These are phyloP conservation scores for Drosophila testacea DNA, from an alignment of 2,888 invertebrate genomes.

Conservation along the genomic window DNA sequence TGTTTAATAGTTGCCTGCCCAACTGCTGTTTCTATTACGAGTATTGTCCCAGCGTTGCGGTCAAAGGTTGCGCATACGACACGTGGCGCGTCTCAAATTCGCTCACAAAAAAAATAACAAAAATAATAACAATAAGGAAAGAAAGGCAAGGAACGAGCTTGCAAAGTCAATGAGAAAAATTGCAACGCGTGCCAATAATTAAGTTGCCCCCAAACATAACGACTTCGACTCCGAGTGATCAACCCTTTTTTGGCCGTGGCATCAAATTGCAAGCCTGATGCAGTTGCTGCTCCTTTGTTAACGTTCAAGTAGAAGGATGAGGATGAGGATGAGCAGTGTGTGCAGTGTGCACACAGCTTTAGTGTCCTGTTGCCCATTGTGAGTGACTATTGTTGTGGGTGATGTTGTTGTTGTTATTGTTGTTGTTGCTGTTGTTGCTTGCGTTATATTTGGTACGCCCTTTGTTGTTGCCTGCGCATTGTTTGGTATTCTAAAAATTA, in stretches of 20 bases:
- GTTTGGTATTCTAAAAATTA: conserved; percentile 79
- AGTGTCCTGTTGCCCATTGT: conserved; percentile 74
- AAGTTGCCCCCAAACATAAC: conserved; percentile 60
- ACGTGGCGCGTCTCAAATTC: conserved; percentile 70
- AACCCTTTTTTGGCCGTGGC: conserved; percentile 63
- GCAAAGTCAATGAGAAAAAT: conserved; percentile 73
- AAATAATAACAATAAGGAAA: neutral
- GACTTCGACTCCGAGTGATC: conserved; percentile 7
- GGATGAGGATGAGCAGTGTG: conserved; percentile 15
- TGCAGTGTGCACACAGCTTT: conserved; percentile 49
- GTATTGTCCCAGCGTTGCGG: conserved; percentile 53
- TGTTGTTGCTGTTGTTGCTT: conserved; percentile 41
- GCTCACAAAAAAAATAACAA: conserved; percentile 6
- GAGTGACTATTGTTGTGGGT: conserved; percentile 71
- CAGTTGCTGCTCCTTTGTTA: conserved; percentile 79
- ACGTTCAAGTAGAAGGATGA: conserved; percentile 1
- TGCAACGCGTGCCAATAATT: conserved; percentile 84
- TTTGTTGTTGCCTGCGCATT: conserved; percentile 78
- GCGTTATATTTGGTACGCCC: conserved; percentile 76
- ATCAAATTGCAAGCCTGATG: conserved; percentile 77
- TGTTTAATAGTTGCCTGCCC: conserved; percentile 54
- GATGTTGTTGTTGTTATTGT: conserved; percentile 49
- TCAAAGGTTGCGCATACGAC: conserved; percentile 74
- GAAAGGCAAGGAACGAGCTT: conserved; percentile 12
- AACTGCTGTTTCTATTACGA: conserved; percentile 35